Evolutionary conservation across 2,888 invertebrate species (phyloP), one percentile per base, ranked within the genome.

Genomic region (Anoncus sp.): DNA sequence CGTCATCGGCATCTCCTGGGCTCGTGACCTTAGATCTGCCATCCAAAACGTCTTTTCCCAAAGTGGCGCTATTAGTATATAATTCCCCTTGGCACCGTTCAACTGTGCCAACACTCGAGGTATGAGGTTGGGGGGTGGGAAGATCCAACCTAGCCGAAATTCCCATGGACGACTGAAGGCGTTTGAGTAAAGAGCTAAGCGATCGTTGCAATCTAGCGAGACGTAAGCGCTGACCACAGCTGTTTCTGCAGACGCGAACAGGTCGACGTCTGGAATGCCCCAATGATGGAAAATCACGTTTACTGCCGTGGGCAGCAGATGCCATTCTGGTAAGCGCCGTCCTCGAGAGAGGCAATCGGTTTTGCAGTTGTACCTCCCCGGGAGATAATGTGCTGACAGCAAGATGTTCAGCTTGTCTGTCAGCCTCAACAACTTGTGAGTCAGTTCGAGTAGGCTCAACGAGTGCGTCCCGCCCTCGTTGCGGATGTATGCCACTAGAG

Each of bases 301-400:
- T 4, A 12, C 12, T 3, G n/a, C 43, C 12, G 3, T 12, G 12
- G 43, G 43, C n/a, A 43, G 12, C 3, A 43, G 43, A 10, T 43
- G 43, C 43, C 43, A 43, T 43, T 43, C 43, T 43, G 43, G 43
- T 3, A 43, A 12, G 43, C 14, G 3, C 43, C 12, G 4, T n/a
- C n/a, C n/a, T 43, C 43, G 43, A 7, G 43, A 43, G 6, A 43
- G 43, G n/a, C 43, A 3, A 10, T 43, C 43, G 4, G 43, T 12
- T 12, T 7, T 43, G 43, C 43, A 4, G n/a, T 43, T 43, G n/a
- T 43, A 43, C 12, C 75, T 67, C 6, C 85, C 85, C 20, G 86
- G 85, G 6, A 86, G 76, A 60, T 84, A 83, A 9, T 53, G 67
- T 27, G 82, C 82, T 55, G 83, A 70, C 2, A 87, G 57, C 2